Conservation (phyloP, 1,140 invertebrate species). For the Drosophila ercepeae region DNA sequence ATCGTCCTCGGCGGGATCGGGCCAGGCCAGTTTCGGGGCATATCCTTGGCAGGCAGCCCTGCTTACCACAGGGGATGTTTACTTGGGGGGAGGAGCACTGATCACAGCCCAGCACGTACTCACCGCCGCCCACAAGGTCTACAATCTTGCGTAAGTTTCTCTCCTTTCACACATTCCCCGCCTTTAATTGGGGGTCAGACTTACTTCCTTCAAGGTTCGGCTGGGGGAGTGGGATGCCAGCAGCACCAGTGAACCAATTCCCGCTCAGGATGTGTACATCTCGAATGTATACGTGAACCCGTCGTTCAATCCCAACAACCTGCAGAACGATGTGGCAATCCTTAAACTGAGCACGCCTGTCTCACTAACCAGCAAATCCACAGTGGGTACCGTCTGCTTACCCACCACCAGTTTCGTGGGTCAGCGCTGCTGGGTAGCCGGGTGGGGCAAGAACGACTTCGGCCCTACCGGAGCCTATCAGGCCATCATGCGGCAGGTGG, state of each 20-base stretch:
- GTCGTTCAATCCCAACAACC: slow-evolving; percentile 87
- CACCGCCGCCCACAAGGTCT: slow-evolving; percentile 89
- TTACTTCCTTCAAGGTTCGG: slow-evolving; percentile 85
- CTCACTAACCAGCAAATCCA: slow-evolving; percentile 85
- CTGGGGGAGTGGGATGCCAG: slow-evolving; percentile 89
- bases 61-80: slow-evolving; percentile 85
- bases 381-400: slow-evolving; percentile 90
- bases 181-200: slow-evolving; percentile 14
- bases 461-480: slow-evolving; percentile 87
- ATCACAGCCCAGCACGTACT: slow-evolving; percentile 87
- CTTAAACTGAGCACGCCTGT: slow-evolving; percentile 86
- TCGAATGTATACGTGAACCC: slow-evolving; percentile 87
- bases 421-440: slow-evolving; percentile 89
- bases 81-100: slow-evolving; percentile 88
- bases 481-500: slow-evolving; percentile 88
- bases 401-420: slow-evolving; percentile 86
- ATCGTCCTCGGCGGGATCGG: slow-evolving; percentile 34
- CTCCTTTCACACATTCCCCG: not conserved
- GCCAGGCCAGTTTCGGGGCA: slow-evolving; percentile 73
- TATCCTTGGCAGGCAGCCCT: slow-evolving; percentile 84
- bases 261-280: slow-evolving; percentile 86
- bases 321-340: slow-evolving; percentile 89
- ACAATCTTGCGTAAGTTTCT: slow-evolving; percentile 86
- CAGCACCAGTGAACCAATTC: slow-evolving; percentile 86
- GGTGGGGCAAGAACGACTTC: slow-evolving; percentile 93